Evolutionary conservation across 2,797 vertebrate genomes (phyloP).

Genomic region (Danio kyathit): DNA sequence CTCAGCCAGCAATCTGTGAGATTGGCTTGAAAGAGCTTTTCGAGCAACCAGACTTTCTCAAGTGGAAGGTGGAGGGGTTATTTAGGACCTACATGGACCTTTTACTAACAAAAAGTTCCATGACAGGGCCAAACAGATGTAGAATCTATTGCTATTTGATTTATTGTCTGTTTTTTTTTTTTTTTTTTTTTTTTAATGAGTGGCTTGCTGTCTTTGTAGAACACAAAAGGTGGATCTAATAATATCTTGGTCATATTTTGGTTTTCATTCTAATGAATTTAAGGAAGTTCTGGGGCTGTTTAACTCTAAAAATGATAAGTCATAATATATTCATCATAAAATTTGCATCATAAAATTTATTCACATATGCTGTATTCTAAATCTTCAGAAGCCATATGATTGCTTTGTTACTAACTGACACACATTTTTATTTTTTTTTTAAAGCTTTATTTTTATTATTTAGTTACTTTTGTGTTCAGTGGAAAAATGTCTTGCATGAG

Average conservation of each 20-base stretch:
- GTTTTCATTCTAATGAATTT: neutral
- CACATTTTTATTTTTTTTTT: no score
- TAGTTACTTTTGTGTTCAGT: no score
- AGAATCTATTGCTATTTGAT: neutral
- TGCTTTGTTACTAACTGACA: neutral
- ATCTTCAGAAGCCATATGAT: neutral
- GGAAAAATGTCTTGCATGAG: no score
- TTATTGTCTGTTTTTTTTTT: no score
- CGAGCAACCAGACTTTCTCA: constrained; percentile 12
- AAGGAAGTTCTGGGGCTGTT: neutral
- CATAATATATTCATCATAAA: neutral
- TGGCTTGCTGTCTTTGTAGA: neutral
- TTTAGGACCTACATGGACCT: neutral
- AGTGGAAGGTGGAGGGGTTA: neutral
- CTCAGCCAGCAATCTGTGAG: neutral
- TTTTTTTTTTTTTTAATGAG: no score
- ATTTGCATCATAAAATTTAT: neutral
- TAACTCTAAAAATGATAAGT: neutral
- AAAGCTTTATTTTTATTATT: no score
- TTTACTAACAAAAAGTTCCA: neutral
- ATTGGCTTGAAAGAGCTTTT: neutral
- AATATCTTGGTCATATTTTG: neutral
- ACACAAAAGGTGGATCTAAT: neutral
- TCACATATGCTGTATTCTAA: neutral
- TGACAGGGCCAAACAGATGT: neutral